Percentiles rank a stretch among this genome's conserved stretches.
Conservation (phyloP, 2,797 vertebrate species). For the Limnodromus scolopaceus region DNA sequence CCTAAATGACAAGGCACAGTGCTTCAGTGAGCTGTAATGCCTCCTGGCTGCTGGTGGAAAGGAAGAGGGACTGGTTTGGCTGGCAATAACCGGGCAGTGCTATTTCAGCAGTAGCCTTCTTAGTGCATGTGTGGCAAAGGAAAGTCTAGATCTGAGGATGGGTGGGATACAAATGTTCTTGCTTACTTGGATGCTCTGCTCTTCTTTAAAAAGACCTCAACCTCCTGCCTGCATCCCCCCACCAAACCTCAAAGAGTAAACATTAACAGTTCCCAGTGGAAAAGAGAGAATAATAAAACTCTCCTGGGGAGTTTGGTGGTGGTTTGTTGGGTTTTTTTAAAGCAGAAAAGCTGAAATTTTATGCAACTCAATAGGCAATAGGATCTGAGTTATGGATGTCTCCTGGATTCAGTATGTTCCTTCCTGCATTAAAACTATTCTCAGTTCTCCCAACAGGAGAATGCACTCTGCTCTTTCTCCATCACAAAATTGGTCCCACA, state of each 20-base stretch:
- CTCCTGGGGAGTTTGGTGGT: not conserved
- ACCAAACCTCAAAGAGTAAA: not conserved
- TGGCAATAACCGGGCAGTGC: not conserved
- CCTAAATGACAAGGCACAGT: not conserved
- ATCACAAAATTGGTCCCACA: not conserved
- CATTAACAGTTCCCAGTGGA: not conserved
- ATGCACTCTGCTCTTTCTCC: not conserved
- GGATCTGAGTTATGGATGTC: not conserved
- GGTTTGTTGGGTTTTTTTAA: not conserved
- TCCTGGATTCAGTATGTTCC: not conserved
- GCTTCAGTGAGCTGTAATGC: not conserved
- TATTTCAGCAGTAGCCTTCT: not conserved
- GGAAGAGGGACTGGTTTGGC: not conserved
- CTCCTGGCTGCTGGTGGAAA: not conserved
- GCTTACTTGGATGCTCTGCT: not conserved
- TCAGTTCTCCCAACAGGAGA: not conserved
- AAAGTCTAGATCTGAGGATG: not conserved
- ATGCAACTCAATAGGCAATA: accelerated
- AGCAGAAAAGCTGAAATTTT: not conserved
- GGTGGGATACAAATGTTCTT: not conserved
- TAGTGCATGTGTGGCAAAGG: accelerated
- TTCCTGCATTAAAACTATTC: not conserved
- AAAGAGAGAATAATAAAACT: not conserved
- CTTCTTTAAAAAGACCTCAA: not conserved
- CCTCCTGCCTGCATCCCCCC: not conserved